These are phyloP conservation scores for Arvicanthis niloticus DNA, from an alignment of 2,113 vertebrate species.

Conservation along the genomic window DNA sequence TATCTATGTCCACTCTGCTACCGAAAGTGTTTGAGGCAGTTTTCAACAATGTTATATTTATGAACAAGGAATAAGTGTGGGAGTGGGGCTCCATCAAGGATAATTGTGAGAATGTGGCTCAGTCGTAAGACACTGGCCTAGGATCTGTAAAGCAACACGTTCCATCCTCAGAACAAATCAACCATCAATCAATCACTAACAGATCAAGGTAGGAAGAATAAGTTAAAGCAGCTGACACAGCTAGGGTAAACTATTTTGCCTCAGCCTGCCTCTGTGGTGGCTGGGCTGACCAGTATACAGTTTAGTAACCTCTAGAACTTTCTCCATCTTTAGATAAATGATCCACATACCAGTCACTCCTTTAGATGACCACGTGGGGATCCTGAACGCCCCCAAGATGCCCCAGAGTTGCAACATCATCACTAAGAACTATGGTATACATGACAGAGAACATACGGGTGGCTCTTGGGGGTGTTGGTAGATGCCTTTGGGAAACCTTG, in stretches of 20 bases:
- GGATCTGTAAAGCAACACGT: not conserved
- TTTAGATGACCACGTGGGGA: rapidly evolving
- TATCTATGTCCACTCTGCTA: rapidly evolving
- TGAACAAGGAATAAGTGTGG: not conserved
- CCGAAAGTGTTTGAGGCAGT: not conserved
- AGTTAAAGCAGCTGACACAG: not conserved
- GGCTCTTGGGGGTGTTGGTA: rapidly evolving
- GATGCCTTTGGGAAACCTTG: too few relatives aligned
- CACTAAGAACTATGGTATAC: not conserved
- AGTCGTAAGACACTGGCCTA: not conserved
- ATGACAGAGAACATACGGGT: not conserved
- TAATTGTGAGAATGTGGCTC: too few relatives aligned
- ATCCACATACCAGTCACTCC: rapidly evolving
- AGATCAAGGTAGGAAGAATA: not conserved
- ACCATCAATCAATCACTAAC: not conserved
- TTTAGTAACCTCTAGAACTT: not conserved
- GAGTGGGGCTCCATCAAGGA: not conserved
- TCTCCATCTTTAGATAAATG: not conserved
- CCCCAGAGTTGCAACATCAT: rapidly evolving
- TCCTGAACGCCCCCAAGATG: not conserved
- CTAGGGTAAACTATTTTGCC: not conserved
- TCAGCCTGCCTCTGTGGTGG: rapidly evolving
- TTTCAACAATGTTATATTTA: not conserved
- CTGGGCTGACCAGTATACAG: rapidly evolving
- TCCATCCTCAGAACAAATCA: not conserved